These are phyloP conservation scores for Rhagoletis zephyria DNA, from an alignment of 1,140 invertebrate species.

Conservation along the genomic window DNA sequence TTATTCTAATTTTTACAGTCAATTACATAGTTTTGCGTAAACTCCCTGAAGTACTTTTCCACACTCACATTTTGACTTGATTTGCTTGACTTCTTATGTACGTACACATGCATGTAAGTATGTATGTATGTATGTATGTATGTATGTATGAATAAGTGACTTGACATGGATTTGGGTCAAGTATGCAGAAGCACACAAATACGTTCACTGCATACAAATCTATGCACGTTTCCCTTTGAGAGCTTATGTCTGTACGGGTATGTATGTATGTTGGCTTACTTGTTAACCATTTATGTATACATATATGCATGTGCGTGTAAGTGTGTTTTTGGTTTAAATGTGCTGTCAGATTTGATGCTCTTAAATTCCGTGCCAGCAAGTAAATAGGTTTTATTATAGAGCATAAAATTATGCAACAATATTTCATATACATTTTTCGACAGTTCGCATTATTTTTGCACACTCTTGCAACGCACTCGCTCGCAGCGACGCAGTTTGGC, in stretches of 20 bases:
- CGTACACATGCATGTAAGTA: neutral
- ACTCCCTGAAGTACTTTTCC: too few relatives aligned
- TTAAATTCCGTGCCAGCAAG: neutral
- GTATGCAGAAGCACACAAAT: neutral
- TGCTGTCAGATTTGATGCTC: slow-evolving; percentile 36
- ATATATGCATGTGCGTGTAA: neutral
- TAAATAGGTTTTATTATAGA: neutral
- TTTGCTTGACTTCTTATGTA: neutral
- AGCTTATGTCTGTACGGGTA: neutral
- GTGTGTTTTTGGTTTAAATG: neutral
- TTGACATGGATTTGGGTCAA: slow-evolving; percentile 4
- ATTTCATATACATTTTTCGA: neutral
- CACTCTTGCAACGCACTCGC: neutral
- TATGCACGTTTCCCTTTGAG: neutral
- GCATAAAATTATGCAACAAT: slow-evolving; percentile 48
- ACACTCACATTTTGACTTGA: neutral
- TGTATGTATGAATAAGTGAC: neutral
- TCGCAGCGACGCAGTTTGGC: too few relatives aligned
- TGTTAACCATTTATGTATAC: too few relatives aligned
- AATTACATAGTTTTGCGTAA: too few relatives aligned
- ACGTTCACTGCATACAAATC: neutral
- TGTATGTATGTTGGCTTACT: too few relatives aligned
- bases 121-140: neutral
- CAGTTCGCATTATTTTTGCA: neutral
- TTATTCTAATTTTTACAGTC: too few relatives aligned